Percentiles rank a stretch among this genome's conserved stretches.
phyloP scores from a whole-genome alignment of 2,888 invertebrate genomes.

The Leucoma salicis region DNA sequence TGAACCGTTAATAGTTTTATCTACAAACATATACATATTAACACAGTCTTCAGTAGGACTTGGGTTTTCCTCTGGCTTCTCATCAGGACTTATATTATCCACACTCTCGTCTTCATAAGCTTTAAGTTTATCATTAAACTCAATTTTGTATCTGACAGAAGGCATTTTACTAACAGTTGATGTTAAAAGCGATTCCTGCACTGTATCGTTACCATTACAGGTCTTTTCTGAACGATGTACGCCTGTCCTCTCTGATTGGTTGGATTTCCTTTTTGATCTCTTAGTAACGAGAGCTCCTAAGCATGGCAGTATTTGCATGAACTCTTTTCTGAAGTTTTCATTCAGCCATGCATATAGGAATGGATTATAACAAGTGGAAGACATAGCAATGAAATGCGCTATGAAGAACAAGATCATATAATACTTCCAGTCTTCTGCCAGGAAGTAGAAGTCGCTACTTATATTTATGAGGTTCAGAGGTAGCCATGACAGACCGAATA shows the following conservation, averaged over 20 bases:
- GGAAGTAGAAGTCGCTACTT: conserved; percentile 85
- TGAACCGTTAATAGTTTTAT: conserved; percentile 65
- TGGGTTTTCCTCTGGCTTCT: conserved; percentile 66
- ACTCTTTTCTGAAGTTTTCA: conserved; percentile 95
- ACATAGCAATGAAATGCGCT: conserved; percentile 94
- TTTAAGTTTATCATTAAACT: conserved; percentile 63
- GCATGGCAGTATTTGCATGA: conserved; percentile 88
- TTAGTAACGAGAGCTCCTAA: conserved; percentile 75
- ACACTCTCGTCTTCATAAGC: conserved; percentile 52
- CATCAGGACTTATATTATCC: conserved; percentile 72
- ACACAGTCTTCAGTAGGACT: conserved; percentile 69
- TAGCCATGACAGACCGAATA: conserved; percentile 93
- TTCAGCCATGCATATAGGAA: conserved; percentile 98
- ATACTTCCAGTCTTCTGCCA: conserved; percentile 85
- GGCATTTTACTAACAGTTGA: conserved; percentile 71
- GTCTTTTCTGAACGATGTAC: conserved; percentile 74
- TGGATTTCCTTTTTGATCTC: conserved; percentile 62
- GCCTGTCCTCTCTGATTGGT: conserved; percentile 71
- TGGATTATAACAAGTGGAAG: conserved; percentile 96
- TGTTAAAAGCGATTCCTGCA: conserved; percentile 71
- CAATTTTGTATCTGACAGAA: conserved; percentile 71
- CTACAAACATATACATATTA: conserved; percentile 77
- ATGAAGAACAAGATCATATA: conserved; percentile 90
- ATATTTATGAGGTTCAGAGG: conserved; percentile 92
- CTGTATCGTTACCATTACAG: conserved; percentile 74